Percentiles rank a stretch among this genome's conserved stretches.
Conservation (phyloP, 2,888 invertebrate species). For the Ophion slaviceki region DNA sequence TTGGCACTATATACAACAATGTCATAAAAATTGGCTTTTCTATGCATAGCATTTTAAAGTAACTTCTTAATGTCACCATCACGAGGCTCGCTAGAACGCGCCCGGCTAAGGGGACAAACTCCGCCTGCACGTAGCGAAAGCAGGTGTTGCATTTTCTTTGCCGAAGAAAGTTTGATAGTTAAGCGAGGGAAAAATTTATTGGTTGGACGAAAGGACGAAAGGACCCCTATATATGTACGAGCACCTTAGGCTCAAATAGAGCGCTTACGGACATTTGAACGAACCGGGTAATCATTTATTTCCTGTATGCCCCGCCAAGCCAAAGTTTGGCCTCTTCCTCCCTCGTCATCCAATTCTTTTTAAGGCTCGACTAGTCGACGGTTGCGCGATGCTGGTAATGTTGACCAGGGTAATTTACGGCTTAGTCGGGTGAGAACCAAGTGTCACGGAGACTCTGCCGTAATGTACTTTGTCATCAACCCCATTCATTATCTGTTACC, state of each 20-base stretch:
- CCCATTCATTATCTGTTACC: background rate
- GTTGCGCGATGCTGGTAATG: background rate
- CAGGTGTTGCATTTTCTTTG: conserved; percentile 79
- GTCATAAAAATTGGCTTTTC: conserved; percentile 73
- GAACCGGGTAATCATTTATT: conserved; percentile 52
- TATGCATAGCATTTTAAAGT: conserved; percentile 82
- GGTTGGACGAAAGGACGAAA: conserved; percentile 47
- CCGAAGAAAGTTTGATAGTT: conserved; percentile 80
- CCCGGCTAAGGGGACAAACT: conserved; percentile 1
- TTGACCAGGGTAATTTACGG: conserved; percentile 34
- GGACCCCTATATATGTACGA: conserved; percentile 9
- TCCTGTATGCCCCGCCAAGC: conserved; percentile 19
- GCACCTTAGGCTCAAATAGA: conserved; percentile 16
- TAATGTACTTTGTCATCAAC: conserved; percentile 13
- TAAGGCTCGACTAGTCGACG: conserved; percentile 25
- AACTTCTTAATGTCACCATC: conserved; percentile 79
- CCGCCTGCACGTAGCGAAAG: conserved; percentile 74
- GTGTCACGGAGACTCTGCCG: conserved; percentile 13
- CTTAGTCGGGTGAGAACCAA: background rate
- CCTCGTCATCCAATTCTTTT: conserved; percentile 22
- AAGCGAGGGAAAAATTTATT: conserved; percentile 76
- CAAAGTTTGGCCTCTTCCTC: conserved; percentile 29
- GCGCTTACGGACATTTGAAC: conserved; percentile 15
- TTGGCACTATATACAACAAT: conserved; percentile 32
- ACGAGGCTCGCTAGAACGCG: conserved; percentile 55